Conservation (phyloP, 2,888 invertebrate species). For the Eupithecia centaureata region DNA sequence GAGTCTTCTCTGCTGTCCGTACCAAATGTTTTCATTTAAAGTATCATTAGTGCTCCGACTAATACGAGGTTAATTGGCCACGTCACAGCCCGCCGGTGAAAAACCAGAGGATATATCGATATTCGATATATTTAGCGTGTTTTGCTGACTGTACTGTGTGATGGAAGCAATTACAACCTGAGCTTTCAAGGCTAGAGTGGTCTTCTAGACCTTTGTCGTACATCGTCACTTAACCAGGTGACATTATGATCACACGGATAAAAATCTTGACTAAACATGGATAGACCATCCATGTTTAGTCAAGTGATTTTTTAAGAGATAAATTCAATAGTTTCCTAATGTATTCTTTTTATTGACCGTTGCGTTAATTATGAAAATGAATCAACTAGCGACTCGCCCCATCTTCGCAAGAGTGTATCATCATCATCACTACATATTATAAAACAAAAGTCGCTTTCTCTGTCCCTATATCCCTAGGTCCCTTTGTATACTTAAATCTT, state of each 20-base stretch:
- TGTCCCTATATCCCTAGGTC: no score
- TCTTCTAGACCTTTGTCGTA: neutral
- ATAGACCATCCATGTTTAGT: no score
- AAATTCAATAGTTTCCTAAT: no score
- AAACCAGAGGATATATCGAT: slow-evolving; percentile 41
- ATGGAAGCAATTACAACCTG: neutral
- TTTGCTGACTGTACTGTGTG: neutral
- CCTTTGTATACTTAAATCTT: no score
- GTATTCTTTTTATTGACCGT: no score
- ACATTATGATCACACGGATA: neutral
- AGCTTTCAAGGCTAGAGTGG: neutral
- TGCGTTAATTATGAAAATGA: no score
- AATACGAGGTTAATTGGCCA: slow-evolving; percentile 61
- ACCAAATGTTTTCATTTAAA: slow-evolving; percentile 60
- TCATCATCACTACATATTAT: no score
- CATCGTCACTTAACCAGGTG: neutral
- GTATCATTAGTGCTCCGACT: slow-evolving; percentile 62
- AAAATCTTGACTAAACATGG: no score
- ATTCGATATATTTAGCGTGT: slow-evolving; percentile 15
- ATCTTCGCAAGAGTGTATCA: no score
- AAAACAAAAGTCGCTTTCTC: no score
- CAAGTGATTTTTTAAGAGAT: no score
- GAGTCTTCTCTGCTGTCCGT: slow-evolving; percentile 42
- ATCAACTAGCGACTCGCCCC: no score
- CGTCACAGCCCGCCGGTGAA: slow-evolving; percentile 48